Evolutionary conservation across 2,888 invertebrate species (phyloP).

Genomic region (Sympetrum striolatum): DNA sequence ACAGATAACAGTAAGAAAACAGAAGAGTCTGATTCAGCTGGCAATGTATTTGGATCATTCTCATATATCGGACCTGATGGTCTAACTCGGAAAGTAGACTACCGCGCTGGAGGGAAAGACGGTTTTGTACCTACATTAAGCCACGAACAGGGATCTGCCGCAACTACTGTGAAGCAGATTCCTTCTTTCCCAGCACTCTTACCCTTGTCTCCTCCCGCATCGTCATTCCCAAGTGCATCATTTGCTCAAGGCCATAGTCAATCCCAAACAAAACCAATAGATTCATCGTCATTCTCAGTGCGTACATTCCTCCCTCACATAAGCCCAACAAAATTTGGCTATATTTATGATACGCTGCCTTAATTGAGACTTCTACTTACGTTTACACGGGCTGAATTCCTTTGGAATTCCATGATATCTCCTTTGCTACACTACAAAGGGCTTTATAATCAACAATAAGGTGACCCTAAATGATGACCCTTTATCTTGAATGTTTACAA

Average conservation of each 20-base stretch:
- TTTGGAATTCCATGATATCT: background rate
- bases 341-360: constrained; percentile 50
- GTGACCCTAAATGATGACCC: background rate
- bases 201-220: background rate
- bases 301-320: constrained; percentile 53
- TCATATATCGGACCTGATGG: constrained; percentile 44
- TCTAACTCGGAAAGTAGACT: constrained; percentile 40
- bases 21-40: constrained; percentile 47
- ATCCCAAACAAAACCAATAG: constrained; percentile 48
- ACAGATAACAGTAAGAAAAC: constrained; percentile 42
- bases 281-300: constrained; percentile 49
- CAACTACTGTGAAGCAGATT: background rate
- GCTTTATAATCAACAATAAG: background rate
- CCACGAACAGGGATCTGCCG: constrained; percentile 47
- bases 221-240: background rate
- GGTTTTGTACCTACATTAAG: constrained; percentile 50
- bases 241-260: background rate
- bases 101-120: constrained; percentile 47
- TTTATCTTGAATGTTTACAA: background rate
- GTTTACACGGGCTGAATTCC: background rate
- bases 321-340: constrained; percentile 53
- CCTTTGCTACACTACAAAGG: background rate
- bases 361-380: background rate
- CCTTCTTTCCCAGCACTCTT: background rate
- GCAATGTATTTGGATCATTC: constrained; percentile 47